A percentile compares a stretch with the other conserved stretches of the same genome.
phyloP scores from a whole-genome alignment of 2,888 invertebrate genomes.

The Cryptosula pallasiana region DNA sequence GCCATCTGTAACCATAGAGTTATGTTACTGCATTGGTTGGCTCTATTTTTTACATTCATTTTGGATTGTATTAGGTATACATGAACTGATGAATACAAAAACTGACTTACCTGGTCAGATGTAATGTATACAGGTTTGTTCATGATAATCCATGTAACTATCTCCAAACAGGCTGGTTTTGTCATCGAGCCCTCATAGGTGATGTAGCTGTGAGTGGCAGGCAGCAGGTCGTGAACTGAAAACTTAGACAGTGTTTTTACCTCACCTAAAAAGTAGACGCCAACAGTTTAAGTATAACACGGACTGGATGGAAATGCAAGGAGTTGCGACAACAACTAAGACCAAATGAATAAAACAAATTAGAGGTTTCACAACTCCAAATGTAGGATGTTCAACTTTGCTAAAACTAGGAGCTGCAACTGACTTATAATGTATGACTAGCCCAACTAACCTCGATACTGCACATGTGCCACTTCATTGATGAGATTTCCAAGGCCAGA shows the following conservation, averaged over 20 bases:
- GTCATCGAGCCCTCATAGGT: constrained; percentile 97
- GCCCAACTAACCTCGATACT: constrained; percentile 3
- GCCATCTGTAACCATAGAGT: neutral
- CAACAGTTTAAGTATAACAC: too few species aligned
- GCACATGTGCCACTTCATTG: neutral
- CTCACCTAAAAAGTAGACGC: too few species aligned
- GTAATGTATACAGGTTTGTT: constrained; percentile 97
- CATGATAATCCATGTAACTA: constrained; percentile 96
- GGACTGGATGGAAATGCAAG: too few species aligned
- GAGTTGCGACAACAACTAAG: too few species aligned
- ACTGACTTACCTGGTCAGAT: constrained; percentile 76
- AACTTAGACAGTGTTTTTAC: constrained; percentile 77
- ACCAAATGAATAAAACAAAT: too few species aligned
- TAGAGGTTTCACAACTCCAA: too few species aligned
- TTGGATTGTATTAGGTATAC: too few species aligned
- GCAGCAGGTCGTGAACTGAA: constrained; percentile 79
- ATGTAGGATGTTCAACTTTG: too few species aligned
- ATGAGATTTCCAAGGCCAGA: neutral
- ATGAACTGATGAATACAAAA: neutral
- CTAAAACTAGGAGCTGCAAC: too few species aligned
- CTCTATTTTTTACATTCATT: neutral
- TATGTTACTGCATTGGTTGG: neutral
- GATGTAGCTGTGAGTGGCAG: constrained; percentile 85
- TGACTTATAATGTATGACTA: too few species aligned
- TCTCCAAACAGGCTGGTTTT: constrained; percentile 95